phyloP scores from a whole-genome alignment of 2,113 vertebrate genomes.

The Osmerus eperlanus region DNA sequence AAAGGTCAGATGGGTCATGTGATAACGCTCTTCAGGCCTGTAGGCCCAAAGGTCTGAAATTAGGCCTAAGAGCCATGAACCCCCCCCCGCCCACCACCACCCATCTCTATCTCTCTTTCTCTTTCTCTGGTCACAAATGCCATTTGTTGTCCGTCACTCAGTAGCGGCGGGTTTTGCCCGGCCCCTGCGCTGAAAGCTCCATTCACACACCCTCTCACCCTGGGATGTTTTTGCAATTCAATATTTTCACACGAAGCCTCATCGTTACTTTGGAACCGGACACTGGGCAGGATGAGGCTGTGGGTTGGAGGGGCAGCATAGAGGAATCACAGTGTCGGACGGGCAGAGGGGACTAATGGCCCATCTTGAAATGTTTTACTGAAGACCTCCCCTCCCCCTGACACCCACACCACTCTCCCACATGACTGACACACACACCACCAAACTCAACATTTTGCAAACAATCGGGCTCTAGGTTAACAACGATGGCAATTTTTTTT shows the following conservation, averaged over 20 bases:
- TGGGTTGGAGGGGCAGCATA: background rate
- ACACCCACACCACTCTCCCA: slow-evolving; percentile 19
- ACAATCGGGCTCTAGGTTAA: slow-evolving; percentile 63
- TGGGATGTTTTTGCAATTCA: slow-evolving; percentile 97
- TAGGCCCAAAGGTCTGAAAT: slow-evolving; percentile 52
- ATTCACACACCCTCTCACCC: slow-evolving; percentile 84
- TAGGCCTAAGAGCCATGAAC: slow-evolving; percentile 42
- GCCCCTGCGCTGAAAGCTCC: slow-evolving; percentile 84
- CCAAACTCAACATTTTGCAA: slow-evolving; percentile 60
- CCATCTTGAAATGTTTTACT: slow-evolving; percentile 81
- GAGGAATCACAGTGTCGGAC: slow-evolving; percentile 23
- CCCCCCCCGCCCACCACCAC: background rate
- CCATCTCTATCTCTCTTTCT: slow-evolving; percentile 11
- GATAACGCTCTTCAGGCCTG: slow-evolving; percentile 67
- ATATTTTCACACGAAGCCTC: slow-evolving; percentile 98
- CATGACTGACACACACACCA: slow-evolving; percentile 35
- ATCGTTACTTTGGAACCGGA: slow-evolving; percentile 92
- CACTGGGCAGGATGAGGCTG: slow-evolving; percentile 72
- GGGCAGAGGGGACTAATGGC: slow-evolving; percentile 63
- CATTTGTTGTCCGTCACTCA: slow-evolving; percentile 96
- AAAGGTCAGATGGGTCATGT: slow-evolving; percentile 69
- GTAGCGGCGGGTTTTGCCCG: slow-evolving; percentile 68
- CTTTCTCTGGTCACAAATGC: slow-evolving; percentile 69
- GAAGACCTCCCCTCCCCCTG: slow-evolving; percentile 53
- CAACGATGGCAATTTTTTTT: slow-evolving; percentile 24